These are phyloP conservation scores for Dryocosmus kuriphilus DNA, from an alignment of 2,888 invertebrate genomes.

Conservation along the genomic window DNA sequence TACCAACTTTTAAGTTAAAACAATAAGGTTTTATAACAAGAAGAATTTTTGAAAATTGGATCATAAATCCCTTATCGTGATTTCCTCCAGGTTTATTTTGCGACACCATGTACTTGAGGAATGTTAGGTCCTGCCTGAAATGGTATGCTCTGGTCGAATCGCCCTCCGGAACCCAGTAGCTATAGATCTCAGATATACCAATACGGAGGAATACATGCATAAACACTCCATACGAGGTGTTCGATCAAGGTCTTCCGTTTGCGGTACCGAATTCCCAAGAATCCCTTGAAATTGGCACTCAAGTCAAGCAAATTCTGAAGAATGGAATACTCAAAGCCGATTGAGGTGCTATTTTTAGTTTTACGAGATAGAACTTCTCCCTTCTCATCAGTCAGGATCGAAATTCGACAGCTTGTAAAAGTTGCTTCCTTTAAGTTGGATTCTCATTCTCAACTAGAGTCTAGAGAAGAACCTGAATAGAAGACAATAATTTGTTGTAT, in stretches of 20 bases:
- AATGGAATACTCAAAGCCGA: constrained; percentile 22
- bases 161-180: constrained; percentile 51
- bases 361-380: neutral
- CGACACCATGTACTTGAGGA: constrained; percentile 53
- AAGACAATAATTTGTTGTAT: constrained; percentile 73
- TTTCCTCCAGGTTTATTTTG: constrained; percentile 36
- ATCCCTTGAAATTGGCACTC: constrained; percentile 53
- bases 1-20: too few relatives aligned
- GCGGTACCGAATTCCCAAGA: constrained; percentile 58
- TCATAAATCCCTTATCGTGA: constrained; percentile 3
- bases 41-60: neutral
- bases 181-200: constrained; percentile 54
- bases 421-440: neutral
- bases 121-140: constrained; percentile 52
- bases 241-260: constrained; percentile 58
- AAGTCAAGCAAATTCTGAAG: constrained; percentile 49
- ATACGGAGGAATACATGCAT: constrained; percentile 54
- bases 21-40: neutral
- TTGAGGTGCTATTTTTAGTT: constrained; percentile 16
- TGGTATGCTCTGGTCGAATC: constrained; percentile 49
- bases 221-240: constrained; percentile 56
- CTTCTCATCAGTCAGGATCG: neutral
- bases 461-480: constrained; percentile 44
- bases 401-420: neutral
- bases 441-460: too few relatives aligned